Conservation (phyloP, 2,888 invertebrate species). For the Cistogaster globosa region DNA sequence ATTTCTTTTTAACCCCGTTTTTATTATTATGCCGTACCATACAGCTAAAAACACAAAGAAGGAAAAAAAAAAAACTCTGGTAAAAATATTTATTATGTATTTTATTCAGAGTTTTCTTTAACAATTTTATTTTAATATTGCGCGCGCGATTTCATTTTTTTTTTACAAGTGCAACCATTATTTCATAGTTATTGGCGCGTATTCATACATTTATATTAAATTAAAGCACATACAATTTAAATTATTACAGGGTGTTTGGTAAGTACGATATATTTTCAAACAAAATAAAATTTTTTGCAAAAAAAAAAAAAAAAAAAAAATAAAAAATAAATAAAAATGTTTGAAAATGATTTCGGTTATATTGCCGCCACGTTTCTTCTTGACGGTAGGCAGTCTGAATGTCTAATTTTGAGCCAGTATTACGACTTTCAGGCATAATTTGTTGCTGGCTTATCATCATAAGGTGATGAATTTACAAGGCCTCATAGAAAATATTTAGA, state of each 20-base stretch:
- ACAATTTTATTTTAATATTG: conserved; percentile 46
- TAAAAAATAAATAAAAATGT: too few relatives aligned
- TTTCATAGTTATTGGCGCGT: conserved; percentile 61
- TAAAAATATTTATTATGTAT: conserved; percentile 27
- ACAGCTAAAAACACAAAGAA: conserved; percentile 28
- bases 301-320: too few relatives aligned
- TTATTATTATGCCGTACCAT: conserved; percentile 17
- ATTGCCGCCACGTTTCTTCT: too few relatives aligned
- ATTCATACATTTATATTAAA: conserved; percentile 46
- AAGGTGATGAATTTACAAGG: too few relatives aligned
- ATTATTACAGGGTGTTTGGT: background rate
- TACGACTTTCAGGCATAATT: too few relatives aligned
- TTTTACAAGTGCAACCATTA: conserved; percentile 27
- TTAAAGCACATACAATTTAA: conserved; percentile 36
- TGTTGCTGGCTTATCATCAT: too few relatives aligned
- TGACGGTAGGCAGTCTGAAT: too few relatives aligned
- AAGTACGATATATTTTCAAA: too few relatives aligned
- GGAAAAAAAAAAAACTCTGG: background rate
- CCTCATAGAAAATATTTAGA: too few relatives aligned
- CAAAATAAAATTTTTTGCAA: too few relatives aligned
- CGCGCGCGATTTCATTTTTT: conserved; percentile 38
- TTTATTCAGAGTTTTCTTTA: conserved; percentile 6
- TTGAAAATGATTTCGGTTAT: too few relatives aligned
- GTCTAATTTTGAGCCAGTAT: too few relatives aligned
- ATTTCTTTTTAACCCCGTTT: conserved; percentile 37